phyloP scores from a whole-genome alignment of 2,113 vertebrate species.

The Pollimyrus isidori region DNA sequence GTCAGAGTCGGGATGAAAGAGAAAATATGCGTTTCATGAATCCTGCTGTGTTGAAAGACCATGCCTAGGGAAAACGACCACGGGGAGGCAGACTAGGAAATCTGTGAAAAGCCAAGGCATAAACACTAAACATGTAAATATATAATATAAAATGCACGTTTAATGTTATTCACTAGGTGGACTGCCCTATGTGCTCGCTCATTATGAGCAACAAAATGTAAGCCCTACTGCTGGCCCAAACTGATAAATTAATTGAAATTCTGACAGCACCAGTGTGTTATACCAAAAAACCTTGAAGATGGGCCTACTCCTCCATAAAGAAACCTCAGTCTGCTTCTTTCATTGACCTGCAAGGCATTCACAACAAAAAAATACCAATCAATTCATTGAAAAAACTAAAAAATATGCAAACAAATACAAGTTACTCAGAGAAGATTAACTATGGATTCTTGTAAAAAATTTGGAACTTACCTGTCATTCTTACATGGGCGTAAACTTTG shows the following conservation, averaged over 20 bases:
- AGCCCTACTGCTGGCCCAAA: not conserved
- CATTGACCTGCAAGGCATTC: not conserved
- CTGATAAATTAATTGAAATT: not conserved
- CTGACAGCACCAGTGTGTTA: not conserved
- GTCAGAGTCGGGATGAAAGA: slow-evolving; percentile 57
- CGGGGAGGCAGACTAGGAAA: slow-evolving; percentile 34
- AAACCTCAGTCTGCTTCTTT: not conserved
- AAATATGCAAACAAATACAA: not conserved
- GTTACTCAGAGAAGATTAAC: not conserved
- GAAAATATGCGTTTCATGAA: slow-evolving; percentile 53
- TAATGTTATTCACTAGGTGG: not conserved
- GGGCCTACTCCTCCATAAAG: not conserved
- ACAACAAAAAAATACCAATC: not conserved
- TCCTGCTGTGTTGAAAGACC: slow-evolving; percentile 33
- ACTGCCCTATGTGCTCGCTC: not conserved
- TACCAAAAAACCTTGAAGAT: not conserved
- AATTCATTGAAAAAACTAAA: not conserved
- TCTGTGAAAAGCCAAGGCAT: slow-evolving; percentile 43
- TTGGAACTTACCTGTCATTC: not conserved
- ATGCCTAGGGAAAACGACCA: slow-evolving; percentile 18
- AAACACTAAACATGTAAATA: slow-evolving; percentile 23
- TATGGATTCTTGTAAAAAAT: not conserved
- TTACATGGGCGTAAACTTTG: no score
- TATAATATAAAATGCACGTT: not conserved
- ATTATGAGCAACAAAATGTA: not conserved